Conservation (phyloP, 2,797 vertebrate species). For the Sebastiscus tertius region DNA sequence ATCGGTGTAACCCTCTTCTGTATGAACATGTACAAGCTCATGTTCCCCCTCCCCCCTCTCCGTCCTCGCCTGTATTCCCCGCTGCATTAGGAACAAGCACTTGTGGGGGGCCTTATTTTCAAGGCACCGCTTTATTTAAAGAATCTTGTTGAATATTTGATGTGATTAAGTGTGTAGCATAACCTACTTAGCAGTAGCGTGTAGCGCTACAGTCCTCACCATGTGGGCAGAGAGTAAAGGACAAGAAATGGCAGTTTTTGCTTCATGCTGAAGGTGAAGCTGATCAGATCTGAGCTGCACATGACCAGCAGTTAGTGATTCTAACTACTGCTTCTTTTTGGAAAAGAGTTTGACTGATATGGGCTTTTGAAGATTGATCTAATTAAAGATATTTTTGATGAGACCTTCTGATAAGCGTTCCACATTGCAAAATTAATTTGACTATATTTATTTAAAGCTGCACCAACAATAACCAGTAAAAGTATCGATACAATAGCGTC, state of each 20-base stretch:
- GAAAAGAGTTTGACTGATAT: no score
- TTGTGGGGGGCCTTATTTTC: constrained; percentile 45
- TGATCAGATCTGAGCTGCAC: neutral
- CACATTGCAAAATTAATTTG: no score
- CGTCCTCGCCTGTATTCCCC: neutral
- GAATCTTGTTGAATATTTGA: constrained; percentile 63
- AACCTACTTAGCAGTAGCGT: constrained; percentile 57
- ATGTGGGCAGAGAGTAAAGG: neutral
- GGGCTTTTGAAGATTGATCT: no score
- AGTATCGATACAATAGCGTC: no score
- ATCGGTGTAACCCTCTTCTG: neutral
- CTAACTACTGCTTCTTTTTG: no score
- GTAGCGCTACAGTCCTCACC: neutral
- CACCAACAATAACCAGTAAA: no score
- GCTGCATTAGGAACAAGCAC: constrained; percentile 27
- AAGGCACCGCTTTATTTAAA: constrained; percentile 63
- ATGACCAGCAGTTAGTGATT: no score
- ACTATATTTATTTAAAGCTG: no score
- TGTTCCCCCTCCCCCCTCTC: neutral
- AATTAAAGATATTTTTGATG: no score
- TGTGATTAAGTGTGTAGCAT: constrained; percentile 58
- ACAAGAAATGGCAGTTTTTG: neutral
- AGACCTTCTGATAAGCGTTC: no score
- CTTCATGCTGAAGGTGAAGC: neutral
- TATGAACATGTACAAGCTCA: neutral